These are phyloP conservation scores for Troglohyphantes excavatus DNA, from an alignment of 2,888 invertebrate species.

Conservation along the genomic window DNA sequence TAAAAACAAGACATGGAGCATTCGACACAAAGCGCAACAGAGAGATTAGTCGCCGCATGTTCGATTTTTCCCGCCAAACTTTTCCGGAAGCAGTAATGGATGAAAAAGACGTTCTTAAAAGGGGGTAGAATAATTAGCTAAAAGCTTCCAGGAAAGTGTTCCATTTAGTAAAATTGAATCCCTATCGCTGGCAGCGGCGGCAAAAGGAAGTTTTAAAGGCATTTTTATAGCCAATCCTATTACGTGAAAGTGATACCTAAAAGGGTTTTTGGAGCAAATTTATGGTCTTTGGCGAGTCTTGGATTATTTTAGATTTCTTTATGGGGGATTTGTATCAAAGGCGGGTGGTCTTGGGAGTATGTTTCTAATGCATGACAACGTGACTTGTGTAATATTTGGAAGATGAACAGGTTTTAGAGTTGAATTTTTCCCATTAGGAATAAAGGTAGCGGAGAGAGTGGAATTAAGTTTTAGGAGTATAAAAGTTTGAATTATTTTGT, in stretches of 20 bases:
- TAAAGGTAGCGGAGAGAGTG: too few relatives aligned
- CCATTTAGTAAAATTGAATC: slow-evolving; percentile 66
- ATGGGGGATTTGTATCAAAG: background rate
- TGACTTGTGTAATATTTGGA: background rate
- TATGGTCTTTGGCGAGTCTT: background rate
- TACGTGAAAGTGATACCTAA: slow-evolving; percentile 42
- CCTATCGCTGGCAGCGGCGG: background rate
- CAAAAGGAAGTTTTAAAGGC: background rate
- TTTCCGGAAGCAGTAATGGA: background rate
- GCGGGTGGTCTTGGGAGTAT: background rate
- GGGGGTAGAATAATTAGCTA: slow-evolving; percentile 57
- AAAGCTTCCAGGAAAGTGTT: slow-evolving; percentile 41
- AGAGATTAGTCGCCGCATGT: background rate
- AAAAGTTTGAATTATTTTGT: too few relatives aligned
- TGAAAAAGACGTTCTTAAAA: background rate
- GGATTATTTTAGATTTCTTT: background rate
- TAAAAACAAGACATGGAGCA: too few relatives aligned
- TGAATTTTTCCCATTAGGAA: too few relatives aligned
- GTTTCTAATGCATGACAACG: background rate
- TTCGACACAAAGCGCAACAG: background rate
- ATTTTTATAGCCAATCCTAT: slow-evolving; percentile 27
- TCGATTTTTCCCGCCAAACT: background rate
- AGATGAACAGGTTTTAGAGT: too few relatives aligned
- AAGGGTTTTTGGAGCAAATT: background rate
- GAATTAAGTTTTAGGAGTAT: too few relatives aligned